Base-by-base conservation (phyloP, 1,140 invertebrate species). In the Drosophila ficusphila region DNA sequence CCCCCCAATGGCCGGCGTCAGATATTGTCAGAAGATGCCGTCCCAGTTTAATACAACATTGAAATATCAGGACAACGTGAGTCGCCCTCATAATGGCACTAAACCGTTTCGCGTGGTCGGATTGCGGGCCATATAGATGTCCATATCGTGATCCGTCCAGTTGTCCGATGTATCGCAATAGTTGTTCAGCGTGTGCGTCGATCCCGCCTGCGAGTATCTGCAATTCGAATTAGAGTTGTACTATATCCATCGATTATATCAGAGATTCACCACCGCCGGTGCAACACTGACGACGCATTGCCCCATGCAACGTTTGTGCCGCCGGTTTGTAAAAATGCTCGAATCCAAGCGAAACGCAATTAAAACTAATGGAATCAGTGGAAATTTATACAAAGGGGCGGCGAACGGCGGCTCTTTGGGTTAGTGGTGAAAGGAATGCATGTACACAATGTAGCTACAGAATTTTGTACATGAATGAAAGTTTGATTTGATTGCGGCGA, bases 131-230 rank as follows among this genome's bases (percentile, higher is more conserved):
- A 97, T 97, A 92, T 98, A 98, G 79, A 98, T 97, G 75, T 98
- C 97, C 95, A 98, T 97, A 90, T 98, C 97, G 90, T 98, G 97
- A 91, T 98, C 97, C 48, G 97, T 98, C 97, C 97, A 98, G 90
- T 97, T 97, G 90, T 97, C 96, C 33, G 95, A 95, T 81, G 96
- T 97, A 85, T 97, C 97, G 89, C 95, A 95, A 90, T 96, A 97
- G 92, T 96, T 95, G 75, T 96, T 96, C 39, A 97, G 92, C 4
- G 96, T 97, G 77, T 96, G 95, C 36, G 95, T 95, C 12, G 95
- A 95, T 44, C 95, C 95, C 34, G 94, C 94, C 14, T 93, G 92
- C 79, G 95, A 95, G 90, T 95, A 95, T 69, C 95, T 92, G 69
- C 8, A 74, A 76, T 39, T 5, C n/a, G 4, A 5, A 42, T 6